Conservation (phyloP, 2,797 vertebrate species). For the Acrossocheilus wenchowensis region DNA sequence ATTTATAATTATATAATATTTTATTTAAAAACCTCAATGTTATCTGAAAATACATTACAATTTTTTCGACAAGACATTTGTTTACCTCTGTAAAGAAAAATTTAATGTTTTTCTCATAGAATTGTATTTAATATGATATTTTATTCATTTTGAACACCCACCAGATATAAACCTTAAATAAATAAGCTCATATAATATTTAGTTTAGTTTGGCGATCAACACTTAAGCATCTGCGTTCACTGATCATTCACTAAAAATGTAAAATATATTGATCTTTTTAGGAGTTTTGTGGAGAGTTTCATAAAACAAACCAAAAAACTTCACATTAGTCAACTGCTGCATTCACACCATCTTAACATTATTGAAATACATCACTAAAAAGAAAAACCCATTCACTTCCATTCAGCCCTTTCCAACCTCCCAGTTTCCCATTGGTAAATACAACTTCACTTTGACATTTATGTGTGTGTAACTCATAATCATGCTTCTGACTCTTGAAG, state of each 20-base stretch:
- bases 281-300: neutral
- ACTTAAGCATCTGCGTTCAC: neutral
- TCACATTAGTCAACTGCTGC: neutral
- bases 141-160: neutral
- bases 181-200: neutral
- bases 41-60: neutral
- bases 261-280: neutral
- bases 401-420: neutral
- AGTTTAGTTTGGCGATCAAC: neutral
- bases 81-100: neutral
- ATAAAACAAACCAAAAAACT: neutral
- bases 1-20: neutral
- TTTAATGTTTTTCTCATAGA: neutral
- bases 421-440: constrained; percentile 6
- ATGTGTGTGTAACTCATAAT: neutral
- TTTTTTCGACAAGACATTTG: neutral
- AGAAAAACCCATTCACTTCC: neutral
- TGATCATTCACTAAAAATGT: neutral
- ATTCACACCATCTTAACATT: neutral
- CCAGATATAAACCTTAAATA: neutral
- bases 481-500: neutral
- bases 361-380: neutral
- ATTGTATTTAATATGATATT: neutral
- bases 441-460: neutral
- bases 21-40: neutral